Conservation (phyloP, 2,113 vertebrate genomes). For the Triplophysa rosa region DNA sequence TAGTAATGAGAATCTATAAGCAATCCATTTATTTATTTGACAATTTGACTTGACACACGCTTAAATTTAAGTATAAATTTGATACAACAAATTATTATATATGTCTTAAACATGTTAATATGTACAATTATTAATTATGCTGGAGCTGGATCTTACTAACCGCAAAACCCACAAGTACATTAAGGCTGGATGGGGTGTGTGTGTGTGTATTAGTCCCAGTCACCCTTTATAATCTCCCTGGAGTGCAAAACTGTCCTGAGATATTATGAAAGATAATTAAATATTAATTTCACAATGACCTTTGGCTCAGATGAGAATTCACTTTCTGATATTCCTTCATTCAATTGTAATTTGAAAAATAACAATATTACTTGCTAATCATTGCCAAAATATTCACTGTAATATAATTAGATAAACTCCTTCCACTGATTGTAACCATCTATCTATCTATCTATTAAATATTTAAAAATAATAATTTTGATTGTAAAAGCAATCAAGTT, state of each 20-base stretch:
- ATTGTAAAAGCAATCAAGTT: no score
- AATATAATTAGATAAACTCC: background rate
- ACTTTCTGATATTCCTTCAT: no score
- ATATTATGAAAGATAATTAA: background rate
- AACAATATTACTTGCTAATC: background rate
- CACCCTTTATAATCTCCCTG: conserved; percentile 3
- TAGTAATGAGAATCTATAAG: no score
- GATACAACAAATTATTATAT: no score
- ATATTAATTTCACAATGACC: background rate
- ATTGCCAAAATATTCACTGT: background rate
- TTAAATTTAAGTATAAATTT: no score
- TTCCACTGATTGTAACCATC: no score
- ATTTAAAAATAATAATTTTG: no score
- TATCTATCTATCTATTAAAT: no score
- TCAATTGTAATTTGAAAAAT: no score
- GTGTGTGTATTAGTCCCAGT: background rate
- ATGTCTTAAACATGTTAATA: background rate
- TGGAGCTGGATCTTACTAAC: background rate
- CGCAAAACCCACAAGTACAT: background rate
- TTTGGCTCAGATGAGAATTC: background rate
- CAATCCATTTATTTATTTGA: no score
- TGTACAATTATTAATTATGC: background rate
- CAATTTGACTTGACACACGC: no score
- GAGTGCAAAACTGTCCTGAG: background rate
- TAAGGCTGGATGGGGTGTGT: background rate